phyloP scores from a whole-genome alignment of 2,797 vertebrate species.

The Esox lucius region DNA sequence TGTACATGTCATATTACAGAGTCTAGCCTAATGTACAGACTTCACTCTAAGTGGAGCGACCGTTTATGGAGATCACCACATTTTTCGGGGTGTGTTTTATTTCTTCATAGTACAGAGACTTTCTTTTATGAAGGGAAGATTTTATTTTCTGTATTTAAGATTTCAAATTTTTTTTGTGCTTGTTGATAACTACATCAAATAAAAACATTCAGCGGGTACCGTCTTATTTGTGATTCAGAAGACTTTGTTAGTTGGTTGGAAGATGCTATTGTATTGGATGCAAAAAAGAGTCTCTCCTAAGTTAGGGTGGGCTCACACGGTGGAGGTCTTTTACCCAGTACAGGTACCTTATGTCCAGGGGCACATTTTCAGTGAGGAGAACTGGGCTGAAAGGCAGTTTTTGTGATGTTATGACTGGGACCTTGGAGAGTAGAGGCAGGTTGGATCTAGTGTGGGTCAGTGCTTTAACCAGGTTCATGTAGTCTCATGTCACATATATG shows the following conservation, averaged over 20 bases:
- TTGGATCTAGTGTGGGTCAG: conserved; percentile 6
- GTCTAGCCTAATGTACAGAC: conserved; percentile 50
- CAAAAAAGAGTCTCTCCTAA: background rate
- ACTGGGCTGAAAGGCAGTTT: background rate
- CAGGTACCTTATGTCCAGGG: background rate
- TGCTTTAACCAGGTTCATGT: conserved; percentile 12
- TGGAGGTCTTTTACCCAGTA: background rate
- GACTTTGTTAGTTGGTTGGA: background rate
- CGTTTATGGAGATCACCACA: conserved; percentile 65
- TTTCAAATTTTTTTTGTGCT: conserved; percentile 36
- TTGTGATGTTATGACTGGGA: background rate
- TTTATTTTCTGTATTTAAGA: conserved; percentile 49
- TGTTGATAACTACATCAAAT: conserved; percentile 34
- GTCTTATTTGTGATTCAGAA: background rate
- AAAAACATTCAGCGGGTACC: conserved; percentile 35
- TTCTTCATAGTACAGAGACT: conserved; percentile 47
- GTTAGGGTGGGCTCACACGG: background rate
- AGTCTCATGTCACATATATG: conserved; percentile 27
- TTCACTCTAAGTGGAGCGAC: conserved; percentile 70
- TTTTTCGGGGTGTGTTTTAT: conserved; percentile 71
- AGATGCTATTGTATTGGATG: background rate
- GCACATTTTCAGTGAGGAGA: background rate
- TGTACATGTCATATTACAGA: conserved; percentile 30
- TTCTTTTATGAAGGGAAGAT: conserved; percentile 41
- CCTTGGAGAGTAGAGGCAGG: background rate